Percentiles rank a stretch among this genome's conserved stretches.
Conservation (phyloP, 2,797 vertebrate species). For the Chanos chanos region DNA sequence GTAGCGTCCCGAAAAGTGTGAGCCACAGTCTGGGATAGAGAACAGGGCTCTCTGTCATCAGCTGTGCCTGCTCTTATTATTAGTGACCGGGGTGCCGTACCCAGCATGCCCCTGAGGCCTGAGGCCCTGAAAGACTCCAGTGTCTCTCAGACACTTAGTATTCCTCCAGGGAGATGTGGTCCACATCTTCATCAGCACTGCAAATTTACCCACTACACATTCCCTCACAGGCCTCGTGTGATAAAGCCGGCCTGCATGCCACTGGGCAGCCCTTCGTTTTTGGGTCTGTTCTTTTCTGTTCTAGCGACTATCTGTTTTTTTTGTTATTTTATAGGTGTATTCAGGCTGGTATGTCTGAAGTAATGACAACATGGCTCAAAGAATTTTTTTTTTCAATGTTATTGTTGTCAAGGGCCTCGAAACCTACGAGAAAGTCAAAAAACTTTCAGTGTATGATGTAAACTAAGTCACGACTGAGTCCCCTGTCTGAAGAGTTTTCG, state of each 20-base stretch:
- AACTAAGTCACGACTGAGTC: too few relatives aligned
- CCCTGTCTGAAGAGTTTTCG: too few relatives aligned
- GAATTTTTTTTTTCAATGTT: too few relatives aligned
- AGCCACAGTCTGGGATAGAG: slow-evolving; percentile 40
- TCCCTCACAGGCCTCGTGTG: background rate
- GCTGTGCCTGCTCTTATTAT: slow-evolving; percentile 46
- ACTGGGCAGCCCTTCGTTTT: slow-evolving; percentile 9
- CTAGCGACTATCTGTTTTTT: background rate
- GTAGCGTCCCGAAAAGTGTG: slow-evolving; percentile 5
- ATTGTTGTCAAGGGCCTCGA: too few relatives aligned
- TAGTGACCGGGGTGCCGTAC: slow-evolving; percentile 55
- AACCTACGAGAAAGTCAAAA: too few relatives aligned
- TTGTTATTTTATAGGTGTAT: background rate
- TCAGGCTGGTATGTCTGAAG: too few relatives aligned
- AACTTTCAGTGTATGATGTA: too few relatives aligned
- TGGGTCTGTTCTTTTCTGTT: background rate
- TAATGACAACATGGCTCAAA: too few relatives aligned
- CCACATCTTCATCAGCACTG: slow-evolving; percentile 17
- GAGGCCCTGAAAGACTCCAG: slow-evolving; percentile 64
- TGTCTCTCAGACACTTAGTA: slow-evolving; percentile 64
- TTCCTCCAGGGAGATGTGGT: slow-evolving; percentile 48
- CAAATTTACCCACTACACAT: background rate
- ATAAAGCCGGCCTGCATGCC: slow-evolving; percentile 3
- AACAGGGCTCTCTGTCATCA: slow-evolving; percentile 61
- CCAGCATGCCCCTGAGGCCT: slow-evolving; percentile 38